Percentiles rank a stretch among this genome's conserved stretches.
phyloP scores from a whole-genome alignment of 2,797 vertebrate genomes.

The Intellagama lesueurii region DNA sequence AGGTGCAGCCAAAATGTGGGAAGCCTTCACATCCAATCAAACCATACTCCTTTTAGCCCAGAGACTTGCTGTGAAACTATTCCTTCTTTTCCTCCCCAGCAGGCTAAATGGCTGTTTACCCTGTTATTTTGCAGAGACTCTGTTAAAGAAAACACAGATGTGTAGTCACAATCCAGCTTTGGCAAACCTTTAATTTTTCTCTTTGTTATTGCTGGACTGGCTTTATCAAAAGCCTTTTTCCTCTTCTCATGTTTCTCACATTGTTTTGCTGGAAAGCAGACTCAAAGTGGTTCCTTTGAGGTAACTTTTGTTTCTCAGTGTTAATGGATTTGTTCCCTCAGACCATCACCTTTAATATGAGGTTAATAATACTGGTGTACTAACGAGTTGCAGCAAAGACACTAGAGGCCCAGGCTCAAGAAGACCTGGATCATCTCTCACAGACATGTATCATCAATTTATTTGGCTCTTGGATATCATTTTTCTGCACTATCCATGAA shows the following conservation, averaged over 20 bases:
- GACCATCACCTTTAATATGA: background rate
- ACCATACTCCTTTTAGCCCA: background rate
- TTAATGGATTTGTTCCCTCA: background rate
- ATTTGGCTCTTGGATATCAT: no score
- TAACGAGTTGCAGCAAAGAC: background rate
- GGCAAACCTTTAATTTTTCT: slow-evolving; percentile 6
- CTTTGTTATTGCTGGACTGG: background rate
- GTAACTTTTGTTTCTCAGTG: background rate
- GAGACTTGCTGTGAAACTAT: background rate
- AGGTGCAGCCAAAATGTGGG: background rate
- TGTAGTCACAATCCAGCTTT: background rate
- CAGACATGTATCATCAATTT: no score
- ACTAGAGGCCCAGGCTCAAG: no score
- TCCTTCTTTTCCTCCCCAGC: rapidly evolving
- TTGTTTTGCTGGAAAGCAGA: slow-evolving; percentile 8
- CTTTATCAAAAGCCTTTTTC: rapidly evolving
- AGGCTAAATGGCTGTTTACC: slow-evolving; percentile 8
- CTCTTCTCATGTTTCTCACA: background rate
- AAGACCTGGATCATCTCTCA: no score
- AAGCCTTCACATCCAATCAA: background rate
- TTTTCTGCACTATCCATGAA: no score
- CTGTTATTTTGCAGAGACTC: background rate
- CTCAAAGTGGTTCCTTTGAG: background rate
- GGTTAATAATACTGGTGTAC: background rate
- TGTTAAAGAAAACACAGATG: background rate